Base-by-base conservation (phyloP, 2,888 invertebrate genomes). In the Dicyrtomina minuta region DNA sequence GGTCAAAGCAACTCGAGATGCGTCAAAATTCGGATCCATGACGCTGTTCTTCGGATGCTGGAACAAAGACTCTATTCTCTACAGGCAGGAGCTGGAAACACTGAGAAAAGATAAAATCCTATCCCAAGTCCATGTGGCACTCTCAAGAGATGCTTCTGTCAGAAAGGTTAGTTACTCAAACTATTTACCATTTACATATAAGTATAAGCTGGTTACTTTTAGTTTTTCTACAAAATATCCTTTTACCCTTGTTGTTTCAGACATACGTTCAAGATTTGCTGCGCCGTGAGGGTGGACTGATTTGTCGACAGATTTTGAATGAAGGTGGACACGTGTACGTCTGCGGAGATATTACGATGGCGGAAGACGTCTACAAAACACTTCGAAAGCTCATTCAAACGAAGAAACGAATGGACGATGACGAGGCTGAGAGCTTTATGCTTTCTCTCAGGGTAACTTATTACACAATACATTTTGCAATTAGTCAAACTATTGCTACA, bases 341-440 rank as follows among this genome's bases (percentile, higher is more conserved):
- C 0, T 96, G 96, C 79, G 96, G 96, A 41, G 96, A 96, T 83
- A 94, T 94, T 79, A 92, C 93, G 70, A 96, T 96, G 96, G 96
- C 96, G 3, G 93, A 95, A 82, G 92, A 93, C 81, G 96, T 96
- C 15, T 91, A 92, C 80, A 91, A 92, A 81, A 94, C 93, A 39
- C 84, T 96, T 73, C 91, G 91, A 83, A 88, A 87, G 70, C 90
- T 93, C 69, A 86, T 93, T 70, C 88, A 89, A 81, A 85, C 86
- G 78, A 85, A 87, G 79, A 91, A 92, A 65, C 84, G 87, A 73
- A 87, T 93, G 87, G 86, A 85, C 17, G 88, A 91, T 76, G 86
- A 88, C 66, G 89, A 92, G 84, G 92, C 92, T 12, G 92, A 93
- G 80, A 89, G 87, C 79, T 93, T 89, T 80, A 89, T 96, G 86